phyloP scores from a whole-genome alignment of 2,888 invertebrate species.

The Colletes collaris region DNA sequence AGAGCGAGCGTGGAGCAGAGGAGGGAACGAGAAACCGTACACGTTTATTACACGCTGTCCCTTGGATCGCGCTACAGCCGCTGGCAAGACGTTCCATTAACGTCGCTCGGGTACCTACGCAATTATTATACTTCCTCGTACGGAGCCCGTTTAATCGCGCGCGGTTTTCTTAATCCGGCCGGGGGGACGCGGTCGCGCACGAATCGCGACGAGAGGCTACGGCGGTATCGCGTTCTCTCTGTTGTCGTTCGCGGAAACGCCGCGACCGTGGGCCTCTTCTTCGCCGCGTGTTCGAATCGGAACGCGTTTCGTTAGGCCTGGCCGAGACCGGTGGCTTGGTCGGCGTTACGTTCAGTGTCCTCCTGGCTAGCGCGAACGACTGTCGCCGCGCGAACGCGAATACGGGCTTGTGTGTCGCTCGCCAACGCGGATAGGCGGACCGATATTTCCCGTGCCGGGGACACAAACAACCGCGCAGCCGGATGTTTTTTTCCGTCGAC shows the following conservation, averaged over 20 bases:
- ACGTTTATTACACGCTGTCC: slow-evolving; percentile 69
- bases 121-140: slow-evolving; percentile 66
- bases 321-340: slow-evolving; percentile 8
- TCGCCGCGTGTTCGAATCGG: slow-evolving; percentile 13
- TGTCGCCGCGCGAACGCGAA: background rate
- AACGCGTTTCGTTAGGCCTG: slow-evolving; percentile 13
- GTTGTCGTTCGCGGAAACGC: slow-evolving; percentile 4
- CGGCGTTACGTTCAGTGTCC: slow-evolving; percentile 30
- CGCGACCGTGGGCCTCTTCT: background rate
- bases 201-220: background rate
- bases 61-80: slow-evolving; percentile 59
- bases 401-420: too few species aligned
- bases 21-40: slow-evolving; percentile 59
- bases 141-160: slow-evolving; percentile 58
- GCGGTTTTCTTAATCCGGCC: slow-evolving; percentile 42
- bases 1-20: slow-evolving; percentile 3
- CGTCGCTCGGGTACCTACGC: slow-evolving; percentile 63
- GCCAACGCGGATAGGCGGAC: too few species aligned
- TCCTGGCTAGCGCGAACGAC: slow-evolving; percentile 13
- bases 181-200: background rate
- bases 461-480: too few species aligned
- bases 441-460: too few species aligned
- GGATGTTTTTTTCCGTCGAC: too few species aligned
- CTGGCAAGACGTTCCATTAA: slow-evolving; percentile 68
- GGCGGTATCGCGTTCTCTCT: background rate